phyloP scores from a whole-genome alignment of 1,140 invertebrate species.

The Polypedilum pembai region DNA sequence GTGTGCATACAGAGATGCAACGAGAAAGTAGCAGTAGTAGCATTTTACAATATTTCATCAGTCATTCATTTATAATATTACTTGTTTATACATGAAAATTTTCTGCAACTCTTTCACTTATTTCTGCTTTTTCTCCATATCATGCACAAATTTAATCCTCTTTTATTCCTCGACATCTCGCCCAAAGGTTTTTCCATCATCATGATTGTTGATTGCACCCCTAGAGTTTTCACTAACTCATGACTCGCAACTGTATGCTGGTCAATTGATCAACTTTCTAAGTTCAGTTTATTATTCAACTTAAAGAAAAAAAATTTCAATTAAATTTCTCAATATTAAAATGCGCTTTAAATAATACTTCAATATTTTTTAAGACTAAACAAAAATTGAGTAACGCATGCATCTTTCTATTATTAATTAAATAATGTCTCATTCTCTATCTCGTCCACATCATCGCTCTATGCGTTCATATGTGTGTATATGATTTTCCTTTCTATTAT shows the following conservation, averaged over 20 bases:
- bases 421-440: conserved; percentile 21
- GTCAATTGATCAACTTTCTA: too few species aligned
- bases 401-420: conserved; percentile 25
- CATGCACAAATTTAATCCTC: conserved; percentile 17
- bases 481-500: not conserved
- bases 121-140: not conserved
- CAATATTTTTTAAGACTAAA: not conserved
- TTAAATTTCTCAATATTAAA: too few species aligned
- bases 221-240: not conserved
- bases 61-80: conserved; percentile 26
- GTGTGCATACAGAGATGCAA: not conserved
- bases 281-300: too few species aligned
- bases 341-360: too few species aligned
- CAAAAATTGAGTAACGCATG: conserved; percentile 13
- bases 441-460: not conserved
- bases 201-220: conserved; percentile 16
- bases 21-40: not conserved
- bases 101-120: conserved; percentile 6
- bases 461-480: not conserved
- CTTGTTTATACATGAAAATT: conserved; percentile 23
- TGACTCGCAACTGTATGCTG: too few species aligned
- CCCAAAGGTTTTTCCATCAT: conserved; percentile 16
- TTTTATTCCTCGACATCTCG: conserved; percentile 16
- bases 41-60: conserved; percentile 27
- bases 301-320: too few species aligned